Evolutionary conservation across 2,797 vertebrate species (phyloP), one percentile per base, ranked within the genome.

Genomic region (Hafferia zeledoni): DNA sequence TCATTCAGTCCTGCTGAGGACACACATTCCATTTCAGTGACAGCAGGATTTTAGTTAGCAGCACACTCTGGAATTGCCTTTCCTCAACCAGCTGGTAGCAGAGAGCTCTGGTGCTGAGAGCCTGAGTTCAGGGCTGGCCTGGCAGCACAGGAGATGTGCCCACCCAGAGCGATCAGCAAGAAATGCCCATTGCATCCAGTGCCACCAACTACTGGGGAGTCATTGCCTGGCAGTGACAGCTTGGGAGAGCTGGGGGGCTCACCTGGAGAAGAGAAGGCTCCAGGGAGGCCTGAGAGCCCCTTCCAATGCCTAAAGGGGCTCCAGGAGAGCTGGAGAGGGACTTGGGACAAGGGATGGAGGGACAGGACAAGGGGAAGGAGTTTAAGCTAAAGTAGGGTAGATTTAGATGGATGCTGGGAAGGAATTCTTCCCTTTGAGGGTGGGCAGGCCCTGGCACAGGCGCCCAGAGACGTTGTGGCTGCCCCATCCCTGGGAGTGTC

Each of bases 321-420:
- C 35, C 17, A 55, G 59, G 47, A 79, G 10, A 49, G 35, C 61
- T 85, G 55, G 55, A 30, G 75, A 50, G 28, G 12, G 13, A 25
- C 31, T 30, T 11, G 7, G n/a, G 20, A 25, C 10, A 22, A 49
- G 18, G 13, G 8, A 24, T 47, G 61, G 23, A 72, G 31, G 3
- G 19, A 43, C 2, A 37, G 35, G 60, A 68, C 23, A 37, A 16
- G 19, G 10, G 28, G 28, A 61, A 25, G 14, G 37, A 24, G 49
- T 80, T 80, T 39, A 16, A 6, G 12, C 5, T 27, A 15, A 14
- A 16, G 55, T 18, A 43, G 11, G 28, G 14, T 19, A 49, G 10
- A 5, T 50, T 3, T 7, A 12, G 7, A 14, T 63, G 25, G 16
- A 22, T 55, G 20, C 0, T 41, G n/a, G 31, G 24, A 4, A 75